Conservation (phyloP, 2,797 vertebrate genomes). For the Novumbra hubbsi region DNA sequence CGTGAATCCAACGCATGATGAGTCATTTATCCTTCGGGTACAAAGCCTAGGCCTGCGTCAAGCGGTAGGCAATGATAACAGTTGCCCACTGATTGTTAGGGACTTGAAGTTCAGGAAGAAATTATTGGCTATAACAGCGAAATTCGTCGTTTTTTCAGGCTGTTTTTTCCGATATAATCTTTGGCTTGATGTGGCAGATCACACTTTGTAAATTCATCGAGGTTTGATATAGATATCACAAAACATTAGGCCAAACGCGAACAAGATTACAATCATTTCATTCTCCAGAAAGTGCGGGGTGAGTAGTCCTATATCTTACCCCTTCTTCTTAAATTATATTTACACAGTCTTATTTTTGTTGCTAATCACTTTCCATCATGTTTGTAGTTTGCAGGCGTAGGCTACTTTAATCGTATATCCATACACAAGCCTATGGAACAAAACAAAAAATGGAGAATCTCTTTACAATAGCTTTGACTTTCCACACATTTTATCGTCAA, state of each 20-base stretch:
- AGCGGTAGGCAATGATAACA: not conserved
- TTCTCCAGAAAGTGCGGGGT: constrained; percentile 74
- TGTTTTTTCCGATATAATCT: constrained; percentile 87
- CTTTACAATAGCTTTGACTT: constrained; percentile 19
- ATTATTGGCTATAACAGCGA: not conserved
- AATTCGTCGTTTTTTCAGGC: constrained; percentile 70
- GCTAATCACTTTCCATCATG: constrained; percentile 75
- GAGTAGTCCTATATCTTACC: constrained; percentile 60
- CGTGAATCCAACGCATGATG: constrained; percentile 35
- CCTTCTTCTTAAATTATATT: constrained; percentile 87
- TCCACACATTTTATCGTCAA: not conserved
- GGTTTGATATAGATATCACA: constrained; percentile 47
- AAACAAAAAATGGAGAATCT: constrained; percentile 65
- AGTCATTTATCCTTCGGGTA: not conserved
- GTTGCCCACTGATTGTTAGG: constrained; percentile 19
- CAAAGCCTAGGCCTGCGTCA: not conserved
- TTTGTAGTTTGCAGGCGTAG: constrained; percentile 60
- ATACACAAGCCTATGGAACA: constrained; percentile 32
- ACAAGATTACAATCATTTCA: constrained; percentile 47
- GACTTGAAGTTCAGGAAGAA: constrained; percentile 16
- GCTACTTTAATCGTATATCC: not conserved
- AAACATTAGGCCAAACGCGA: constrained; percentile 41
- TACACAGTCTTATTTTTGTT: constrained; percentile 82
- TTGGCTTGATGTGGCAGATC: constrained; percentile 87
- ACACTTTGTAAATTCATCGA: constrained; percentile 58